Conservation (phyloP, 1,140 invertebrate genomes). For the Drosophila aff. region DNA sequence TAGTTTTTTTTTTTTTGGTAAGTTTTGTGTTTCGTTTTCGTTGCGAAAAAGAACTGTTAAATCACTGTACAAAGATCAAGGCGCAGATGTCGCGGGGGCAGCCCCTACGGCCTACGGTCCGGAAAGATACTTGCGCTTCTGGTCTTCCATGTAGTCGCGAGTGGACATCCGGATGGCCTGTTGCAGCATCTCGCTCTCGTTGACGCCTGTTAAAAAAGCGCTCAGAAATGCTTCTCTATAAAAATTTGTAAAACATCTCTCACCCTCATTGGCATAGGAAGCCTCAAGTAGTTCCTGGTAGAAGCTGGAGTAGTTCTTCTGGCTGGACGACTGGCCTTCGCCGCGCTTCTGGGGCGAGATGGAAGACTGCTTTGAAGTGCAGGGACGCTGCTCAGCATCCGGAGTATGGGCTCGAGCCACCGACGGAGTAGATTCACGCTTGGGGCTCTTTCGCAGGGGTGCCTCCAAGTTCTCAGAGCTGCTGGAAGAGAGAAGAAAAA, state of each 20-base stretch:
- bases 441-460: constrained; percentile 67
- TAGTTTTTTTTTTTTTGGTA: constrained; percentile 48
- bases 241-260: neutral
- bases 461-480: constrained; percentile 56
- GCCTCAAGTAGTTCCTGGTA: constrained; percentile 83
- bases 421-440: constrained; percentile 52
- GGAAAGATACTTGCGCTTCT: constrained; percentile 77
- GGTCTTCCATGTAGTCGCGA: constrained; percentile 81
- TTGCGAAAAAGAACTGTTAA: constrained; percentile 65
- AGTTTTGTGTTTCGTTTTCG: constrained; percentile 63
- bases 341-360: constrained; percentile 62
- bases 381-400: constrained; percentile 71
- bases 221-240: neutral
- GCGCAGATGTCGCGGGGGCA: neutral
- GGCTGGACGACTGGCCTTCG: constrained; percentile 35
- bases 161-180: constrained; percentile 84
- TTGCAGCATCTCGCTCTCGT: constrained; percentile 82
- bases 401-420: constrained; percentile 62
- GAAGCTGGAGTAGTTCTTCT: constrained; percentile 65
- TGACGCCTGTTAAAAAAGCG: constrained; percentile 48
- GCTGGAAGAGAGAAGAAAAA: neutral
- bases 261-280: constrained; percentile 81
- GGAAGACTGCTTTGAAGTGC: constrained; percentile 79
- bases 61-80: constrained; percentile 71
- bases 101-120: constrained; percentile 63